A percentile compares a stretch with the other conserved stretches of the same genome.
phyloP scores from a whole-genome alignment of 2,797 vertebrate species.

The Anas flavirostris region DNA sequence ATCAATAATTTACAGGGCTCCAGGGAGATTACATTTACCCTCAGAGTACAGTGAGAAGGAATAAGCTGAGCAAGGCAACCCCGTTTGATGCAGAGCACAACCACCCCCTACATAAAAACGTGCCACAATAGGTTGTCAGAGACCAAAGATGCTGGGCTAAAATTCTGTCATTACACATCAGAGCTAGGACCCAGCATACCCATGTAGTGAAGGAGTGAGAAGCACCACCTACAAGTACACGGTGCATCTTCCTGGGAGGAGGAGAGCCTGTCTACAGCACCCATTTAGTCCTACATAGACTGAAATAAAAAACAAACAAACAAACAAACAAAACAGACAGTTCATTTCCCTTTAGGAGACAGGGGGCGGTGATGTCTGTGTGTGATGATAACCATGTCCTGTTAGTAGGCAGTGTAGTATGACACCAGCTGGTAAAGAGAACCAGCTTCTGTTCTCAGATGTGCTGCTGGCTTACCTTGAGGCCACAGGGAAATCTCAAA shows the following conservation, averaged over 20 bases:
- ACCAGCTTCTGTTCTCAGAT: not conserved
- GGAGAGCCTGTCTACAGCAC: not conserved
- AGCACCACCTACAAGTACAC: not conserved
- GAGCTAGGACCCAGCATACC: not conserved
- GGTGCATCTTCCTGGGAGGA: not conserved
- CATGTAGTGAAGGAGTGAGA: not conserved
- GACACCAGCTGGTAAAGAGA: not conserved
- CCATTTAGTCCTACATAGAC: not conserved
- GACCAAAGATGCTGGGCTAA: not conserved
- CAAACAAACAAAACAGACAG: too few species aligned
- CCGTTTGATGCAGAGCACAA: not conserved
- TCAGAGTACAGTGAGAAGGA: not conserved
- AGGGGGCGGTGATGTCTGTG: not conserved
- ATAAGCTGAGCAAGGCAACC: not conserved
- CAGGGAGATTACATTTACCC: not conserved
- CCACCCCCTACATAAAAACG: not conserved
- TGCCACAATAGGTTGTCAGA: not conserved
- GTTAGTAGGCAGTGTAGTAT: fast-evolving
- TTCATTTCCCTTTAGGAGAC: not conserved
- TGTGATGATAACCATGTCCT: not conserved
- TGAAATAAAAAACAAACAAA: not conserved
- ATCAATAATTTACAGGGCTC: not conserved
- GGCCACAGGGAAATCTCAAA: not conserved
- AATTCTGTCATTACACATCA: not conserved
- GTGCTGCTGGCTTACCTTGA: not conserved